Base-by-base conservation (phyloP, 2,888 invertebrate species). In the Antheraea yamamai region DNA sequence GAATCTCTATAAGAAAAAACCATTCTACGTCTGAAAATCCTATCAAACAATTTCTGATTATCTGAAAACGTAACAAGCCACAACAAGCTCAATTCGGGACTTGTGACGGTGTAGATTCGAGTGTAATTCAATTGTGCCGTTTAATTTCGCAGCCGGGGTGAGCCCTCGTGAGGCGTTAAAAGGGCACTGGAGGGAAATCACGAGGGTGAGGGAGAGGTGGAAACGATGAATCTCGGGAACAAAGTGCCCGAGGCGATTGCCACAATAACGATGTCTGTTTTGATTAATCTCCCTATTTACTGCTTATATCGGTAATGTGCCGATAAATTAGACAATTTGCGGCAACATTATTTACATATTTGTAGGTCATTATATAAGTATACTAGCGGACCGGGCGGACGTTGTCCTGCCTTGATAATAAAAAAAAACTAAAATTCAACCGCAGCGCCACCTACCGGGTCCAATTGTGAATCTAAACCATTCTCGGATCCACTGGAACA, bases 101-200 rank as follows among this genome's bases (percentile, higher is more conserved):
- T 77, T 77, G 78, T 73, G 80, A 89, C 81, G 86, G 89, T 88
- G 81, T 84, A 89, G 82, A 91, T 90, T 92, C 81, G 81, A 83
- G 82, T 87, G 83, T 88, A 88, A 91, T 90, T 89, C 83, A 88
- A 91, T 90, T 89, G 86, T 79, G 83, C 80, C 88, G 84, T 92
- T 92, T 89, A 92, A 93, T 93, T 90, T 91, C 82, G 84, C 81
- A 80, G 82, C 81, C 78, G 80, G 83, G 80, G 85, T 84, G 64
- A 83, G 89, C 89, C n/a, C 91, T 85, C 84, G 79, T 82, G 84
- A 89, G 87, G 92, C 89, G 92, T 88, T 88, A 91, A 90, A 89
- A 90, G 91, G 91, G 88, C 85, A 87, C 83, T 85, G 84, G 88
- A 88, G 87, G 85, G 83, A 81, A 74, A 51, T 74, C 74, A 76